These are phyloP conservation scores for Nephila pilipes DNA, from an alignment of 1,140 invertebrate species.

Conservation along the genomic window DNA sequence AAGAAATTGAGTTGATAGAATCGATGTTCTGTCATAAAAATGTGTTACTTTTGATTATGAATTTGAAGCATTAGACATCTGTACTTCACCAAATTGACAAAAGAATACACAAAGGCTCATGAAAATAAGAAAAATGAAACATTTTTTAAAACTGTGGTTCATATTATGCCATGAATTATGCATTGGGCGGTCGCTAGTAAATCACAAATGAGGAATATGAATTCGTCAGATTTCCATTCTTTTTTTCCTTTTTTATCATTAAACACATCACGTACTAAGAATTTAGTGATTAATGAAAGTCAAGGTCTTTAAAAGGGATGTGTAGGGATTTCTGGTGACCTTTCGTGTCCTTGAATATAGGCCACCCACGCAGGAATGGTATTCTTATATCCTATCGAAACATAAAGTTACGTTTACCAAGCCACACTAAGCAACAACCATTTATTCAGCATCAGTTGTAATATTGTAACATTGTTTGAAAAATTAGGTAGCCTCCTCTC, in stretches of 20 bases:
- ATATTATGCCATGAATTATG: not conserved
- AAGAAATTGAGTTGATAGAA: not conserved
- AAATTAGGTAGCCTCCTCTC: not conserved
- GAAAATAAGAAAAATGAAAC: not conserved
- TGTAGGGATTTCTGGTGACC: not conserved
- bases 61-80: not conserved
- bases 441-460: not conserved
- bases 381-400: not conserved
- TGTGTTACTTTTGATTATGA: not conserved
- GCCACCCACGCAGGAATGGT: not conserved
- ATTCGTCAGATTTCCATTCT: not conserved
- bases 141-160: not conserved
- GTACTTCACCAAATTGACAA: not conserved
- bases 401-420: not conserved
- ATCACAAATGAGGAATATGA: not conserved
- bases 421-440: not conserved
- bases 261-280: not conserved
- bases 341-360: not conserved
- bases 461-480: not conserved
- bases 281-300: not conserved
- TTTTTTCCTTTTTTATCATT: not conserved
- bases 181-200: not conserved
- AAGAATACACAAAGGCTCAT: not conserved
- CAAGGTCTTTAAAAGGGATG: not conserved
- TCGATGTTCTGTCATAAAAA: not conserved